These are phyloP conservation scores for Tachysurus vachellii DNA, from an alignment of 2,113 vertebrate genomes.

Conservation along the genomic window DNA sequence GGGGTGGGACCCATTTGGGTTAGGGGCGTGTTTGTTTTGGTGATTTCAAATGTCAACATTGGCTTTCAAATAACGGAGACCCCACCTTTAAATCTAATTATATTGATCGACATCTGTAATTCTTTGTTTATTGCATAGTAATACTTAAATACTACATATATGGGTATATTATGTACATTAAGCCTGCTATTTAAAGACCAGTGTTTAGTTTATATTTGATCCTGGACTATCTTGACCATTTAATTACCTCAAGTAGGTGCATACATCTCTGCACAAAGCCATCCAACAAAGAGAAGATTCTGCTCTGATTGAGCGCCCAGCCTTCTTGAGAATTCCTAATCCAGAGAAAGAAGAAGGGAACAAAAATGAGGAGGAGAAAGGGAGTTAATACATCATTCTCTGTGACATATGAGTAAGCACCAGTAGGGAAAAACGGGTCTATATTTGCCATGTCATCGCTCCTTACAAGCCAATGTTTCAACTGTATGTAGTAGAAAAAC, in stretches of 20 bases:
- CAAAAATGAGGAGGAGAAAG: conserved; percentile 30
- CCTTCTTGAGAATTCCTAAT: conserved; percentile 72
- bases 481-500: conserved; percentile 57
- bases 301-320: conserved; percentile 78
- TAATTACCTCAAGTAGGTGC: conserved; percentile 81
- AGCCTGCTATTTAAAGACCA: neutral
- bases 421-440: conserved; percentile 21
- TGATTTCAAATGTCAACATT: too few species aligned
- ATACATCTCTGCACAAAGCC: conserved; percentile 82
- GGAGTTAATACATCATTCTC: conserved; percentile 13
- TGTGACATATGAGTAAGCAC: conserved; percentile 28
- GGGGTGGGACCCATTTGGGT: too few species aligned
- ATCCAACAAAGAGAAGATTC: conserved; percentile 81
- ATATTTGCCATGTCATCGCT: conserved; percentile 43
- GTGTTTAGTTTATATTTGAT: neutral
- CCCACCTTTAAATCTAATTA: neutral
- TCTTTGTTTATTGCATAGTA: neutral
- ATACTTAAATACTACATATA: neutral
- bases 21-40: too few species aligned
- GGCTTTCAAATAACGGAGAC: too few species aligned
- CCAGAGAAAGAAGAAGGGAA: conserved; percentile 30
- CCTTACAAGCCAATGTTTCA: conserved; percentile 39
- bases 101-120: neutral
- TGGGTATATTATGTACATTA: neutral
- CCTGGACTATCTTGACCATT: neutral